Conservation (phyloP, 2,113 vertebrate genomes). For the Peromyscus californicus region DNA sequence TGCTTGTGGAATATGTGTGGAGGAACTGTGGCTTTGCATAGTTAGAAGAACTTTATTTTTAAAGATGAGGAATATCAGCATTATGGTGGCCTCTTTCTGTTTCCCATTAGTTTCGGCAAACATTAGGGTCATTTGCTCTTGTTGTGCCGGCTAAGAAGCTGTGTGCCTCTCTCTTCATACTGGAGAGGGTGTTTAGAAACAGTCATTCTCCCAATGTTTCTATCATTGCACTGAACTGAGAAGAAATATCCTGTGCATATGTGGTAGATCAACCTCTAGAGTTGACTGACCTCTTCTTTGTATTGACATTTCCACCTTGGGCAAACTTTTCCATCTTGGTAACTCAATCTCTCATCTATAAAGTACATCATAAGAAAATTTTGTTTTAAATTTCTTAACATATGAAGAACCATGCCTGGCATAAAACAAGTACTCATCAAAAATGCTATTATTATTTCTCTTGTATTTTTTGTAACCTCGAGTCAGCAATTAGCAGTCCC, state of each 20-base stretch:
- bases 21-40: background rate
- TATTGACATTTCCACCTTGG: background rate
- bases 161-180: background rate
- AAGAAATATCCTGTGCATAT: background rate
- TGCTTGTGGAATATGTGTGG: background rate
- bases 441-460: slow-evolving; percentile 49
- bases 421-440: slow-evolving; percentile 31
- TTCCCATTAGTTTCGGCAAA: background rate
- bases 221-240: background rate
- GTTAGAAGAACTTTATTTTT: slow-evolving; percentile 36
- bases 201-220: too few relatives aligned
- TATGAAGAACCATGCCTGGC: background rate
- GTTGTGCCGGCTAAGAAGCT: background rate
- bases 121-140: background rate
- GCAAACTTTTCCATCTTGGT: background rate
- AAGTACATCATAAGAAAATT: background rate
- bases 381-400: slow-evolving; percentile 14
- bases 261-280: background rate
- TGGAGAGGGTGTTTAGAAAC: background rate
- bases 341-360: slow-evolving; percentile 6
- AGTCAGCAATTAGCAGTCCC: slow-evolving; percentile 63
- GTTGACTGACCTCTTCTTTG: background rate
- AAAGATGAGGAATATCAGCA: background rate
- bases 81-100: background rate
- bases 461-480: slow-evolving; percentile 41